Base-by-base conservation (phyloP, 30 jellyfish, hydroid and myxozoan genomes). In the Pseudorhiza aurosa region DNA sequence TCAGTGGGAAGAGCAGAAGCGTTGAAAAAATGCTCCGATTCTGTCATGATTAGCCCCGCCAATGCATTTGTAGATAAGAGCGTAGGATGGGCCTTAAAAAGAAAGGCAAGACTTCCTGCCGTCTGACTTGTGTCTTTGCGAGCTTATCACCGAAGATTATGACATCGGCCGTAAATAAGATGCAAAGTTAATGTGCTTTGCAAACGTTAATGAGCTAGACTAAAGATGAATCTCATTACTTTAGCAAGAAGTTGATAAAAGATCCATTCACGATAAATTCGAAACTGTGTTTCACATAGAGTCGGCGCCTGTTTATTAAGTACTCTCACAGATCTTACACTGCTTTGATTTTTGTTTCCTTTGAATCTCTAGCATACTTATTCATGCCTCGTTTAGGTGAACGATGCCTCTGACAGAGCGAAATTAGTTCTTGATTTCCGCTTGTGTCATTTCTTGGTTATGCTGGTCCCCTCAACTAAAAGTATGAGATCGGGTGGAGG, bases 41-140 rank as follows among this genome's bases (percentile, higher is more conserved):
- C 68, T 25, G 60, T 31, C 63, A 43, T 65, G 39, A 19, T 40
- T 25, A 22, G 68, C 82, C 5, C 50, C 14, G 33, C 44, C 51
- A 43, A 42, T 46, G 51, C 65, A 12, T 19, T 68, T 68, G 25
- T 30, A 68, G 60, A 73, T 50, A 53, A 73, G 63, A 49, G 56
- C 37, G 17, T 19, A 27, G 26, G 63, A 18, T n/a, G 15, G 75
- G 75, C 17, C 31, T 39, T 73, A 28, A 12, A 29, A 10, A 19
- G 44, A 31, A 28, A 55, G 37, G 33, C 75, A 35, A 36, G 86
- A 73, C 75, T 73, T 73, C 86, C 86, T 73, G 86, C 53, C 73
- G 86, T 73, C 86, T 73, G 86, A 73, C 55, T 39, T 44, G 68
- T 11, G 74, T 53, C 68, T 57, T 73, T 25, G n/a, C 26, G 11